phyloP scores from a whole-genome alignment of 2,888 invertebrate genomes.

The Hirtodrosophila trivittata region DNA sequence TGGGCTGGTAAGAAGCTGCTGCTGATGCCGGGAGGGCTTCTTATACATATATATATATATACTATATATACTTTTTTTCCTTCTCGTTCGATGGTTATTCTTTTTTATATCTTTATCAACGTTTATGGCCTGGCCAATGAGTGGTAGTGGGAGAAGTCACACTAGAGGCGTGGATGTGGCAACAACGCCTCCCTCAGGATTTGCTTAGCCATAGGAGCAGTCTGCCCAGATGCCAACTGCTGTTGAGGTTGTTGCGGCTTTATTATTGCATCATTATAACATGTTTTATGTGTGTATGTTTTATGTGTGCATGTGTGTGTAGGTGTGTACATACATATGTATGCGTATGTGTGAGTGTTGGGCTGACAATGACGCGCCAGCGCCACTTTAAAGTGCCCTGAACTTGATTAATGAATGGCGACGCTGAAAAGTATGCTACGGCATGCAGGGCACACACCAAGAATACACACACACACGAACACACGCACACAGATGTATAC shows the following conservation, averaged over 20 bases:
- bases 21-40: constrained; percentile 17
- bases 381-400: constrained; percentile 74
- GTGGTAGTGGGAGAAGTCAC: neutral
- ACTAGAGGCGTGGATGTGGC: constrained; percentile 32
- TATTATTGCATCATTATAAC: constrained; percentile 78
- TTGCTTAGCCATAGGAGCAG: constrained; percentile 38
- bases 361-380: constrained; percentile 48
- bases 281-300: constrained; percentile 32
- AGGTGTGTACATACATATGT: neutral
- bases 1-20: constrained; percentile 24
- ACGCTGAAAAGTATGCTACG: constrained; percentile 71
- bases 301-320: constrained; percentile 6
- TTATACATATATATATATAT: constrained; percentile 16
- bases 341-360: constrained; percentile 9
- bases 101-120: constrained; percentile 70
- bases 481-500: constrained; percentile 1
- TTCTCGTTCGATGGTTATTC: constrained; percentile 22
- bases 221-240: constrained; percentile 21
- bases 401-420: constrained; percentile 76
- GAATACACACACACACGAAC: constrained; percentile 25
- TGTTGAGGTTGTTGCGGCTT: constrained; percentile 52
- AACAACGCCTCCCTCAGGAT: constrained; percentile 47
- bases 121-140: constrained; percentile 59
- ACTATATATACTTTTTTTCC: constrained; percentile 8
- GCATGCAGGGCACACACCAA: constrained; percentile 43